These are phyloP conservation scores for Lasioglossum villosulum DNA, from an alignment of 2,888 invertebrate species.

Conservation along the genomic window DNA sequence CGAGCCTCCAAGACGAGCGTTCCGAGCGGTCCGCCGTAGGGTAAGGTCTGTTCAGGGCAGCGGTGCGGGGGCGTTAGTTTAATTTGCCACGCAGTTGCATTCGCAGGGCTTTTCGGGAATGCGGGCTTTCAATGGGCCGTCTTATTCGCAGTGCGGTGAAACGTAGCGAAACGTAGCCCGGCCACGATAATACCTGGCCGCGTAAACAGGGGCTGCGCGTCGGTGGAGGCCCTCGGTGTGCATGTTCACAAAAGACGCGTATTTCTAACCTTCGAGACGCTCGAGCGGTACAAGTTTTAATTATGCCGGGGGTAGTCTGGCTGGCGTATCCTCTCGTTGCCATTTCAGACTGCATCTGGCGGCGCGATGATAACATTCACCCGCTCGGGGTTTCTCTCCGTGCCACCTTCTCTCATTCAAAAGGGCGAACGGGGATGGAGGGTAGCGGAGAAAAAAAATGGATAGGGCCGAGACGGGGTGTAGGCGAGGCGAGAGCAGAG, in stretches of 20 bases:
- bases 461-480: background rate
- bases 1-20: background rate
- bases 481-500: conserved; percentile 11
- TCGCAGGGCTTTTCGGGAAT: background rate
- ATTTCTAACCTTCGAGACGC: conserved; percentile 70
- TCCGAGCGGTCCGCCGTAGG: background rate
- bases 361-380: conserved; percentile 78
- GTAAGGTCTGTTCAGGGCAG: background rate
- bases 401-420: conserved; percentile 72
- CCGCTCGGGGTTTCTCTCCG: conserved; percentile 43
- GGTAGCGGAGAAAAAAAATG: conserved; percentile 22
- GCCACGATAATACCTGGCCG: conserved; percentile 23
- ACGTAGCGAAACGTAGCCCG: background rate
- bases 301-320: conserved; percentile 74
- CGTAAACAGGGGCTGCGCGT: conserved; percentile 30
- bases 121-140: conserved; percentile 31
- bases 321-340: conserved; percentile 66
- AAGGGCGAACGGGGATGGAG: conserved; percentile 52
- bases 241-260: conserved; percentile 50
- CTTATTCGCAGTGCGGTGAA: conserved; percentile 12
- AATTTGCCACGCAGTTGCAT: background rate
- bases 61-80: background rate
- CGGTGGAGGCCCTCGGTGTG: background rate
- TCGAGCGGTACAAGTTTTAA: conserved; percentile 74
- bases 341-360: conserved; percentile 75